Evolutionary conservation across 1,140 invertebrate genomes (phyloP).

Genomic region (Neodiprion virginianus): DNA sequence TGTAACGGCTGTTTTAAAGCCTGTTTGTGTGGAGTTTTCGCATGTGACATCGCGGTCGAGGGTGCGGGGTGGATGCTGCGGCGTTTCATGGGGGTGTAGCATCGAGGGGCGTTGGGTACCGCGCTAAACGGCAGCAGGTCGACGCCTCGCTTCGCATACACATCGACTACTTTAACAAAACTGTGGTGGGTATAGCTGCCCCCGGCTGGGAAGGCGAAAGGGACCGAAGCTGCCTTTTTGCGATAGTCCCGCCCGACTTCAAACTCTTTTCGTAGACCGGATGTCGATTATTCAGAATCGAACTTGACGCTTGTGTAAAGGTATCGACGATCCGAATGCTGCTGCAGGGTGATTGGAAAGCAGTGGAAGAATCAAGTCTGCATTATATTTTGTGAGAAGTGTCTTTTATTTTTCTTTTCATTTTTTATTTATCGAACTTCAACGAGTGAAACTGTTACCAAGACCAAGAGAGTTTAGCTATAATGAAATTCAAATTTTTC

Average conservation of each 20-base stretch:
- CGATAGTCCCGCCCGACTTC: not conserved
- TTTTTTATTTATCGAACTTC: too few species aligned
- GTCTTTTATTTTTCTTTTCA: too few species aligned
- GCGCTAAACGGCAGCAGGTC: constrained; percentile 10
- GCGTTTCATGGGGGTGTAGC: not conserved
- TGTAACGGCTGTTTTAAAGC: constrained; percentile 1
- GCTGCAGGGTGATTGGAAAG: not conserved
- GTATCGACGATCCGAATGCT: not conserved
- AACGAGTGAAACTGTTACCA: too few species aligned
- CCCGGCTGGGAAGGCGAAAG: constrained; percentile 1
- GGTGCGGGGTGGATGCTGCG: not conserved
- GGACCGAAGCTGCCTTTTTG: not conserved
- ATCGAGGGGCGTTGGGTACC: not conserved
- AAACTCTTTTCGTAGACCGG: not conserved
- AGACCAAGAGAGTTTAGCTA: too few species aligned
- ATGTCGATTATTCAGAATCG: not conserved
- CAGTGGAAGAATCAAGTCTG: too few species aligned
- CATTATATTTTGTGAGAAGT: too few species aligned
- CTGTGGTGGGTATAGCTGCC: not conserved
- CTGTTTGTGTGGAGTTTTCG: not conserved
- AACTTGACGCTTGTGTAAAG: not conserved
- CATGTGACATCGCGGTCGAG: constrained; percentile 2
- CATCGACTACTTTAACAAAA: constrained; percentile 13
- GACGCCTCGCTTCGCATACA: constrained; percentile 10
- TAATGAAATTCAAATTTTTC: too few species aligned